Evolutionary conservation across 2,888 invertebrate genomes (phyloP).

Genomic region (Plebejus argus): DNA sequence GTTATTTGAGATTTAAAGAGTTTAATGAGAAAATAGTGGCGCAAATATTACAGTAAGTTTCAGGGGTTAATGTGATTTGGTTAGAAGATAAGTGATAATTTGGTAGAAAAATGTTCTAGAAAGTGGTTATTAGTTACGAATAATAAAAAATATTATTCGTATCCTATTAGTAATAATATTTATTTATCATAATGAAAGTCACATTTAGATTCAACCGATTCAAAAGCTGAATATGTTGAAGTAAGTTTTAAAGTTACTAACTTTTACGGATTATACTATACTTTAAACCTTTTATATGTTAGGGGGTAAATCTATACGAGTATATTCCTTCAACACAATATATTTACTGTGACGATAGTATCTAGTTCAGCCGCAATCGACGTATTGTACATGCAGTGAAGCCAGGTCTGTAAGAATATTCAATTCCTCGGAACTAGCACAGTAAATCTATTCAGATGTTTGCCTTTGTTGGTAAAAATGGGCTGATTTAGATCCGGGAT

Average conservation of each 20-base stretch:
- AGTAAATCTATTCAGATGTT: constrained; percentile 6
- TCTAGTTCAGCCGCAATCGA: background rate
- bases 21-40: background rate
- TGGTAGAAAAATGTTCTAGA: background rate
- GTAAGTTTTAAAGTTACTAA: no score
- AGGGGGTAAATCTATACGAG: no score
- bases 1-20: background rate
- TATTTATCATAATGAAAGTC: no score
- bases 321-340: background rate
- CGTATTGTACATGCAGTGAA: background rate
- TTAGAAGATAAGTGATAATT: background rate
- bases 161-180: no score
- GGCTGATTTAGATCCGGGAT: constrained; percentile 10
- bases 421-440: constrained; percentile 9
- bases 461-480: constrained; percentile 15
- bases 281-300: no score
- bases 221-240: no score
- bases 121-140: background rate
- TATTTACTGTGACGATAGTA: background rate
- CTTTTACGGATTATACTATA: no score
- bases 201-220: no score
- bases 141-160: no score
- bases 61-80: background rate
- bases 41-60: background rate
- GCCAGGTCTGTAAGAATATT: constrained; percentile 1